Conservation (phyloP, 2,113 vertebrate genomes). For the Globicephala melas region DNA sequence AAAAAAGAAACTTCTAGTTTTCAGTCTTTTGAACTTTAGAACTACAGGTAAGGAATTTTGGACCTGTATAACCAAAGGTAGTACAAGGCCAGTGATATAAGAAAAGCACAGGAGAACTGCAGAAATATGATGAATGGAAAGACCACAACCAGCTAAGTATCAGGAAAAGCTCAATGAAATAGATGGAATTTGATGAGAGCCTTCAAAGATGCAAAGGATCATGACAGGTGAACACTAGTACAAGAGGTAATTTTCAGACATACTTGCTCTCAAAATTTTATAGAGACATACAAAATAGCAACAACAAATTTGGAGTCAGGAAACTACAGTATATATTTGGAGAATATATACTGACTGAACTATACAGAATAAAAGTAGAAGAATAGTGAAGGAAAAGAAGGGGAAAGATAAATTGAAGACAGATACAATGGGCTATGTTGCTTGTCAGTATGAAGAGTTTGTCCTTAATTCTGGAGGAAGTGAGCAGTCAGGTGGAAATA, state of each 20-base stretch:
- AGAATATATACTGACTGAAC: not conserved
- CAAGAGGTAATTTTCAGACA: constrained; percentile 4
- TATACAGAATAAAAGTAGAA: not conserved
- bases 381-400: not conserved
- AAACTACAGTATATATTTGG: not conserved
- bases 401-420: not conserved
- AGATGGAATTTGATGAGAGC: not conserved
- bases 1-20: not conserved
- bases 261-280: not conserved
- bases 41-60: not conserved
- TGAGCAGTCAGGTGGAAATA: not conserved
- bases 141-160: not conserved
- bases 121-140: not conserved
- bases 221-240: not conserved
- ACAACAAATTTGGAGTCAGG: not conserved
- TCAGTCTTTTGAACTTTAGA: not conserved
- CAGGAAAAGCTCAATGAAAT: not conserved
- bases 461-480: not conserved
- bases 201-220: not conserved
- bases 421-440: not conserved
- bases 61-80: not conserved
- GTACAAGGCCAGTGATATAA: not conserved
- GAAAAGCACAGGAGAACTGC: not conserved
- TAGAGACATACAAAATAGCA: not conserved
- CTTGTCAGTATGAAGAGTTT: not conserved